Evolutionary conservation across 2,888 invertebrate species (phyloP).

Genomic region (Sarcophaga subvicina): DNA sequence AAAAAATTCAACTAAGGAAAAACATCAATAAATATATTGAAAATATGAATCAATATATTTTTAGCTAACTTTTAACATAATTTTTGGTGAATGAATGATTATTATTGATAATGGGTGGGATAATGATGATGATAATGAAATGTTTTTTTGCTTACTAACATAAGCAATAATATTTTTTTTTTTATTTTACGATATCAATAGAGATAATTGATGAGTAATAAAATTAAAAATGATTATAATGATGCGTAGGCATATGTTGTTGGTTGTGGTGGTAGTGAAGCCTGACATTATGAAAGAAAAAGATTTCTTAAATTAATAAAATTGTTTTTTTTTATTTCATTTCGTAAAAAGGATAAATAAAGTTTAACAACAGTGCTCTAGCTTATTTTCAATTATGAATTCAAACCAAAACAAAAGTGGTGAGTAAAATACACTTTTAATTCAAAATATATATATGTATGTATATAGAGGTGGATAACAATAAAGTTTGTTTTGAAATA

Average conservation of each 20-base stretch:
- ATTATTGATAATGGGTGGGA: background rate
- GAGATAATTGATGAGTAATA: too few species aligned
- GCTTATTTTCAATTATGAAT: slow-evolving; percentile 19
- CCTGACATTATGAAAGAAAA: slow-evolving; percentile 3
- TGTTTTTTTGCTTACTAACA: background rate
- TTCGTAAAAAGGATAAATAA: slow-evolving; percentile 3
- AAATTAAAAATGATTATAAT: too few species aligned
- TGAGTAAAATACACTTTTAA: background rate
- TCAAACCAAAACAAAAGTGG: slow-evolving; percentile 17
- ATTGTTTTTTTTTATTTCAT: background rate
- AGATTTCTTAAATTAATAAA: too few species aligned
- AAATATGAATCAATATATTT: background rate
- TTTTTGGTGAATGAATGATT: background rate
- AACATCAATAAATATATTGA: slow-evolving; percentile 33
- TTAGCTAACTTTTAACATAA: background rate
- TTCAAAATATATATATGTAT: background rate
- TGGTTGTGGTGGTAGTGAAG: slow-evolving; percentile 4
- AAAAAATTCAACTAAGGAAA: slow-evolving; percentile 1
- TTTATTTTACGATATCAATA: too few species aligned
- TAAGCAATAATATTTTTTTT: background rate
- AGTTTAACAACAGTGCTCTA: slow-evolving; percentile 50
- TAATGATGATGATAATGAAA: background rate
- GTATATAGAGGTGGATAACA: slow-evolving; percentile 12
- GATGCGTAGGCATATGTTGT: too few species aligned
- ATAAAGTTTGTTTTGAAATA: slow-evolving; percentile 39